These are phyloP conservation scores for Mesaphorura yosii DNA, from an alignment of 1,140 invertebrate species.

Conservation along the genomic window DNA sequence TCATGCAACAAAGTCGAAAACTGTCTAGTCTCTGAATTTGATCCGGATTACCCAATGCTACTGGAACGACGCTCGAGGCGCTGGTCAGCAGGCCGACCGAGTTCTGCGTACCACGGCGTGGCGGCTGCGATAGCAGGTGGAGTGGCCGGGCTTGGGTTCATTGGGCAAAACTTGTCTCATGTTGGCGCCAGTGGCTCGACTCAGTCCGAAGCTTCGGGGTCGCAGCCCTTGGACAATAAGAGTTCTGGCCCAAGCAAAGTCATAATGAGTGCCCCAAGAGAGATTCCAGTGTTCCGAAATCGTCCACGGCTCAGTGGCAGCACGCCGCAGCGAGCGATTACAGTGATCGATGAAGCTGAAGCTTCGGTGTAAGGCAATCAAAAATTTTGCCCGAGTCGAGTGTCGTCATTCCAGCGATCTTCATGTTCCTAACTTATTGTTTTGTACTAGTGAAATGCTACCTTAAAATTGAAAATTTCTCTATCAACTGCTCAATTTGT, in stretches of 20 bases:
- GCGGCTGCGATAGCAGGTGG: conserved; percentile 17
- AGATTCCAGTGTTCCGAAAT: conserved; percentile 27
- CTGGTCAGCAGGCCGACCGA: conserved; percentile 51
- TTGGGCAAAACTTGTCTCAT: not conserved
- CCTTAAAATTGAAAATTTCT: not conserved
- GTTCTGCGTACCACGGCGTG: conserved; percentile 13
- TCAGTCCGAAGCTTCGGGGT: conserved; percentile 15
- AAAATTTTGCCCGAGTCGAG: not conserved
- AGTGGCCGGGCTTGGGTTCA: conserved; percentile 13
- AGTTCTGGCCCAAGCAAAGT: too few species aligned
- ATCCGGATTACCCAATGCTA: conserved; percentile 37
- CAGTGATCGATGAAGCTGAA: conserved; percentile 59
- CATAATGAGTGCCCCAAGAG: conserved; percentile 19
- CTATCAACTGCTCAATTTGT: not conserved
- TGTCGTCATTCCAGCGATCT: not conserved
- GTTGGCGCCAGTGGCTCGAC: conserved; percentile 25
- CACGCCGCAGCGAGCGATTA: conserved; percentile 40
- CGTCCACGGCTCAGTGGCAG: conserved; percentile 8
- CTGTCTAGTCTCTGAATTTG: conserved; percentile 13
- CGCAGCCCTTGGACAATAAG: conserved; percentile 21
- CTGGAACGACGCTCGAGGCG: conserved; percentile 54
- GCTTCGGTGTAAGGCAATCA: conserved; percentile 30
- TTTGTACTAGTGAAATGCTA: not conserved
- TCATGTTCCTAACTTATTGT: not conserved
- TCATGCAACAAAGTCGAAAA: conserved; percentile 66